Evolutionary conservation across 2,888 invertebrate genomes (phyloP).

Genomic region (Melieria picta): DNA sequence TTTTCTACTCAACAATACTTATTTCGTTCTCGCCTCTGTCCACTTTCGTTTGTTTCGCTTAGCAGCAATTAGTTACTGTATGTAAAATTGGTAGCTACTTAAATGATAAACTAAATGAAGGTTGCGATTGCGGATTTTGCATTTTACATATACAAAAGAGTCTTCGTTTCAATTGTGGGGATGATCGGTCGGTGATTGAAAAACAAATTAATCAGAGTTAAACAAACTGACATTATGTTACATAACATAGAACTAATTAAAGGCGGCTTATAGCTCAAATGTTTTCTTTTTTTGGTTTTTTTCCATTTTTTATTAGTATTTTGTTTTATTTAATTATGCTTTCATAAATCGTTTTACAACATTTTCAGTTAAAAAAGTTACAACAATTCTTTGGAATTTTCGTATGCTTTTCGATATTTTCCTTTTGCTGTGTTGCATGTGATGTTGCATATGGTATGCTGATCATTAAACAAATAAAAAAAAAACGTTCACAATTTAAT

Average conservation of each 20-base stretch:
- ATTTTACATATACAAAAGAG: slow-evolving; percentile 46
- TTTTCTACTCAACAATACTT: background rate
- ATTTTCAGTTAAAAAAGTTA: slow-evolving; percentile 28
- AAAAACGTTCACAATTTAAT: no score
- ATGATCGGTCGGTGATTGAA: background rate
- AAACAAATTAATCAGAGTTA: no score
- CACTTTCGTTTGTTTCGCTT: background rate
- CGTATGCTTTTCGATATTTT: slow-evolving; percentile 10
- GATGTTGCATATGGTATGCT: no score
- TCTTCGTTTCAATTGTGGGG: slow-evolving; percentile 1
- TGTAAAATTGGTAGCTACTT: slow-evolving; percentile 41
- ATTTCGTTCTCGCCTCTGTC: background rate
- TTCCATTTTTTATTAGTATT: background rate
- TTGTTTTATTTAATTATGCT: no score
- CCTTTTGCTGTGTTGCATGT: background rate
- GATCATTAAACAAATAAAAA: no score
- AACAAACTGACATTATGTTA: no score
- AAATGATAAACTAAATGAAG: slow-evolving; percentile 26
- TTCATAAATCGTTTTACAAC: slow-evolving; percentile 33
- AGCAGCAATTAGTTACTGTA: slow-evolving; percentile 21
- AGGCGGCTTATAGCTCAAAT: slow-evolving; percentile 57
- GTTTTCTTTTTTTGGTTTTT: slow-evolving; percentile 43
- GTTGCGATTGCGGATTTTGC: slow-evolving; percentile 13
- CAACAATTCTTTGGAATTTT: slow-evolving; percentile 23
- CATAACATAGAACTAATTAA: slow-evolving; percentile 48